Evolutionary conservation across 2,888 invertebrate genomes (phyloP).

Genomic region (Lydus trimaculatus): DNA sequence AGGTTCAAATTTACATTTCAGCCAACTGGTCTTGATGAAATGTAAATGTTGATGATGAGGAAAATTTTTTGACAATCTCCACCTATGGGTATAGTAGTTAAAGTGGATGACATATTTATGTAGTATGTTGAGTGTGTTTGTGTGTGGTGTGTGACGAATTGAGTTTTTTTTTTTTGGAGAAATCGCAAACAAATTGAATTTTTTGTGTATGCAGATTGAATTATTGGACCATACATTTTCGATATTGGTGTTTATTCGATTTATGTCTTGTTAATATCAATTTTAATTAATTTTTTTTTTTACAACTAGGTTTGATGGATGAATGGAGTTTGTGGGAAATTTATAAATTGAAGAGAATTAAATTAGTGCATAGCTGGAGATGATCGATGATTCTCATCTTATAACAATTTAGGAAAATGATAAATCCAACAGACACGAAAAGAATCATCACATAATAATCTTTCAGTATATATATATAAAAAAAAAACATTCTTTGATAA

Average conservation of each 20-base stretch:
- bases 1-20: neutral
- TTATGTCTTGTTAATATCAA: slow-evolving; percentile 4
- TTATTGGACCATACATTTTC: neutral
- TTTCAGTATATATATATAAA: slow-evolving; percentile 19
- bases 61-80: neutral
- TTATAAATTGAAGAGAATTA: slow-evolving; percentile 10
- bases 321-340: slow-evolving; percentile 10
- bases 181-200: neutral
- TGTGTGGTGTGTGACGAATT: neutral
- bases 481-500: neutral
- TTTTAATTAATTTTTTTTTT: slow-evolving; percentile 5
- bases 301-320: neutral
- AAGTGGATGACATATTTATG: neutral
- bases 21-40: neutral
- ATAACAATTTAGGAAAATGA: slow-evolving; percentile 5
- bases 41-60: too few relatives aligned
- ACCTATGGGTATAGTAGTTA: neutral
- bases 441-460: neutral
- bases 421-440: neutral
- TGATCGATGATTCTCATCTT: neutral
- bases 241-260: neutral
- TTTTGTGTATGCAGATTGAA: neutral
- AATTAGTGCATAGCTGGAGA: slow-evolving; percentile 2
- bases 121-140: neutral
- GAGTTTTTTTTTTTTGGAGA: neutral